Evolutionary conservation across 1,140 invertebrate species (phyloP).

Genomic region (Euglossa dilemma): DNA sequence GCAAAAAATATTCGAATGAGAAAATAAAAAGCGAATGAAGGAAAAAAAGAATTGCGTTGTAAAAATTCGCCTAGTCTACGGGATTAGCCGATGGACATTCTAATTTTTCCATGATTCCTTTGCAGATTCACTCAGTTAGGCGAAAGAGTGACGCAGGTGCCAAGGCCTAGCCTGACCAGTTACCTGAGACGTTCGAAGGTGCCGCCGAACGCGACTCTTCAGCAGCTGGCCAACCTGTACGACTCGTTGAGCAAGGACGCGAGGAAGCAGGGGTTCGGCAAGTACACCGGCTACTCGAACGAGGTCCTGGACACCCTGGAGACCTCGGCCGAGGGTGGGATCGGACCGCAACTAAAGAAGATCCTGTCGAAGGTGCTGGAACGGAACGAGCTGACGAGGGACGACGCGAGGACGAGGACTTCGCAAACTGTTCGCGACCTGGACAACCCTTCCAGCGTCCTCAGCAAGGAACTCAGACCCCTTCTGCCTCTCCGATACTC

Average conservation of each 20-base stretch:
- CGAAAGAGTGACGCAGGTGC: constrained; percentile 77
- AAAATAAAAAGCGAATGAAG: too few species aligned
- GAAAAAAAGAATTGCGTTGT: too few species aligned
- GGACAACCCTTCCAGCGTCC: constrained; percentile 67
- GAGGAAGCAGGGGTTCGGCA: constrained; percentile 76
- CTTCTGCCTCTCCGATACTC: constrained; percentile 73
- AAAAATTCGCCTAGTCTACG: too few species aligned
- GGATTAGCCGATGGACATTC: background rate
- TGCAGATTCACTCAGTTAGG: constrained; percentile 75
- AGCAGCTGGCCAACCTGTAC: constrained; percentile 75
- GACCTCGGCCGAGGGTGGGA: constrained; percentile 71
- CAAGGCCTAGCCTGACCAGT: constrained; percentile 74
- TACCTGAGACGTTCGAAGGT: constrained; percentile 72
- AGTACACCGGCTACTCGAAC: constrained; percentile 76
- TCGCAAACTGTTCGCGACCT: constrained; percentile 63
- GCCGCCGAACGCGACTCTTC: constrained; percentile 67
- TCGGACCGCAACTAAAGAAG: constrained; percentile 72
- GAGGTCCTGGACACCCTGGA: constrained; percentile 70
- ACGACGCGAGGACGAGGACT: constrained; percentile 72
- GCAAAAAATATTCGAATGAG: too few species aligned
- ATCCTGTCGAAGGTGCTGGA: constrained; percentile 73
- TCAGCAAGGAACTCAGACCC: constrained; percentile 73
- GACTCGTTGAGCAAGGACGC: constrained; percentile 78
- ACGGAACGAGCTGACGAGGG: constrained; percentile 74
- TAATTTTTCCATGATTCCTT: constrained; percentile 11